Evolutionary conservation across 2,113 vertebrate species (phyloP).

Genomic region (Myotis brandtii): DNA sequence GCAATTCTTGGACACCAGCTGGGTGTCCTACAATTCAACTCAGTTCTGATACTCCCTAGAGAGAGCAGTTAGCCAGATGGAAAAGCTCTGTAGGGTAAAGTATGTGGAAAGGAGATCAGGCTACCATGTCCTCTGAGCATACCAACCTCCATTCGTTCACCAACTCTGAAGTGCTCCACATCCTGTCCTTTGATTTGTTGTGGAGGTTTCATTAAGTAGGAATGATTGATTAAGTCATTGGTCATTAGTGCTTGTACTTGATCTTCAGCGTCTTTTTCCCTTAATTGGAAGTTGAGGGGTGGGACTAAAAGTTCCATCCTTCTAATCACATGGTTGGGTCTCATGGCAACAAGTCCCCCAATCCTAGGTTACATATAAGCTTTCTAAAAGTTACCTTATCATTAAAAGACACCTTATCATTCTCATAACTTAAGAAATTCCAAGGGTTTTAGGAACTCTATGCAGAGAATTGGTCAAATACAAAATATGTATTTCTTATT

Average conservation of each 20-base stretch:
- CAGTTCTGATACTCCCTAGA: not conserved
- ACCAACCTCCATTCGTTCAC: not conserved
- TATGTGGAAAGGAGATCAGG: not conserved
- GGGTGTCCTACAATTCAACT: not conserved
- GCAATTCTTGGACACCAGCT: not conserved
- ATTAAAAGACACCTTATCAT: not conserved
- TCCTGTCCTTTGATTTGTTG: not conserved
- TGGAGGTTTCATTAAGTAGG: not conserved
- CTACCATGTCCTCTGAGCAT: not conserved
- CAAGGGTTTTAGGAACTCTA: not conserved
- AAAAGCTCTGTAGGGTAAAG: not conserved
- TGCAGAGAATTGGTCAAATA: not conserved
- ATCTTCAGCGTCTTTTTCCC: not conserved
- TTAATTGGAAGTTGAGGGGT: not conserved
- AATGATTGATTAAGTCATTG: not conserved
- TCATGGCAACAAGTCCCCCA: not conserved
- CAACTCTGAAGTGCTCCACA: not conserved
- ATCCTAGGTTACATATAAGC: not conserved
- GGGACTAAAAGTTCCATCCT: not conserved
- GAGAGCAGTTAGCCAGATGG: not conserved
- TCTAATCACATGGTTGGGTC: not conserved
- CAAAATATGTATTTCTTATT: conserved; percentile 9
- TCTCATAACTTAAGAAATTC: not conserved
- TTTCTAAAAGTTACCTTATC: not conserved
- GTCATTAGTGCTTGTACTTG: not conserved